Percentiles rank a stretch among this genome's conserved stretches.
These are phyloP conservation scores for Steinernema hermaphroditum DNA, from an alignment of 2,888 invertebrate species.

Conservation along the genomic window DNA sequence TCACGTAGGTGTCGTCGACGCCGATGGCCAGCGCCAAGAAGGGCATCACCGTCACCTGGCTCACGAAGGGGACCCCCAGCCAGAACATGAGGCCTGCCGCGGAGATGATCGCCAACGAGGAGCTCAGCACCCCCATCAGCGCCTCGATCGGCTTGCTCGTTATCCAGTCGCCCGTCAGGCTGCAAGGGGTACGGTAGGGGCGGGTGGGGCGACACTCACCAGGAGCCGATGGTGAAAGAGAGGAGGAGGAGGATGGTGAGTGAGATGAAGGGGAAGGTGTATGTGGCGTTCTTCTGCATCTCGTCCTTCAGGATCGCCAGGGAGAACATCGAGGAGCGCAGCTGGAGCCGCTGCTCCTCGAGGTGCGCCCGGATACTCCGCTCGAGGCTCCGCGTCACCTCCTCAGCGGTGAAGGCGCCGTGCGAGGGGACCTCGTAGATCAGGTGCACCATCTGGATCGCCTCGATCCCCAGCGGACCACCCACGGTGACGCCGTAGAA, in stretches of 20 bases:
- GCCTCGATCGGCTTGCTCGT: constrained; percentile 65
- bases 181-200: constrained; percentile 34
- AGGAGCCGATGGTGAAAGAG: constrained; percentile 63
- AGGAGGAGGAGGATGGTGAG: constrained; percentile 61
- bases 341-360: constrained; percentile 39
- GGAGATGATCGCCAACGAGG: constrained; percentile 62
- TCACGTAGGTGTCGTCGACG: constrained; percentile 60
- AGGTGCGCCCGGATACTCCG: constrained; percentile 48
- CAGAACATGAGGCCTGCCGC: constrained; percentile 60
- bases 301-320: constrained; percentile 64
- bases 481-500: constrained; percentile 61
- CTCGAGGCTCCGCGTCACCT: constrained; percentile 57
- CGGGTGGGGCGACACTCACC: constrained; percentile 44
- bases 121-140: constrained; percentile 62
- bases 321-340: constrained; percentile 44
- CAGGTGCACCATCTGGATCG: constrained; percentile 62
- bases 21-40: constrained; percentile 66
- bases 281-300: constrained; percentile 65
- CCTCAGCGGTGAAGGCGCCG: constrained; percentile 51
- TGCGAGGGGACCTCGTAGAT: constrained; percentile 55
- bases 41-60: constrained; percentile 66
- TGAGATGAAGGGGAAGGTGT: constrained; percentile 64
- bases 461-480: constrained; percentile 42
- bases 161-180: constrained; percentile 65
- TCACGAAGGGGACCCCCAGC: constrained; percentile 62